phyloP scores from a whole-genome alignment of 2,113 vertebrate species.

The Corydoras sp. region DNA sequence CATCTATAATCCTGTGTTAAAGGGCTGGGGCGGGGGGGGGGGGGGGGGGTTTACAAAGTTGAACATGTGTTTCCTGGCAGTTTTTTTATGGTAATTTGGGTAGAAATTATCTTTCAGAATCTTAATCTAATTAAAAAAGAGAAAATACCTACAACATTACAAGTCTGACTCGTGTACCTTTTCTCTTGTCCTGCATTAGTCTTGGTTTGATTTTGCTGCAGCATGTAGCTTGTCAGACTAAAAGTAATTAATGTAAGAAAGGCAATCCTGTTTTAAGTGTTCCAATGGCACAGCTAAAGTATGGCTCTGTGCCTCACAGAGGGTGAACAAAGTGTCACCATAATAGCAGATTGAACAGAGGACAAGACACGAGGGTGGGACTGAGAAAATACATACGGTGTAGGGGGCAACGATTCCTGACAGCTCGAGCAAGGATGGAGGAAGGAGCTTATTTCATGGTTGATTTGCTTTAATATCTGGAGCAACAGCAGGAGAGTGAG shows the following conservation, averaged over 20 bases:
- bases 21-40: too few relatives aligned
- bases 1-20: too few relatives aligned
- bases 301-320: not conserved
- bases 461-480: conserved; percentile 68
- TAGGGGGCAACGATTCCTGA: conserved; percentile 53
- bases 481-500: conserved; percentile 52
- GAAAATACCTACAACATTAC: conserved; percentile 41
- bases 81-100: conserved; percentile 51
- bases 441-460: conserved; percentile 72
- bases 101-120: conserved; percentile 39
- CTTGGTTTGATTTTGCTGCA: too few relatives aligned
- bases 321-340: not conserved
- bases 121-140: not conserved
- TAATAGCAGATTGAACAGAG: conserved; percentile 13
- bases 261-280: not conserved
- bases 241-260: not conserved
- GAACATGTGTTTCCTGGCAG: conserved; percentile 32
- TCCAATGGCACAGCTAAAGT: not conserved
- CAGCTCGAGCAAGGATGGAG: conserved; percentile 60
- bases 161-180: not conserved
- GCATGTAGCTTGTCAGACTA: too few relatives aligned
- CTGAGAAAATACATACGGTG: conserved; percentile 49
- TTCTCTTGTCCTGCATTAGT: too few relatives aligned
- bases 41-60: conserved; percentile 45
- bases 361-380: conserved; percentile 27